These are phyloP conservation scores for Caenorhabditis imperialis DNA, from an alignment of 2,888 invertebrate species.

Conservation along the genomic window DNA sequence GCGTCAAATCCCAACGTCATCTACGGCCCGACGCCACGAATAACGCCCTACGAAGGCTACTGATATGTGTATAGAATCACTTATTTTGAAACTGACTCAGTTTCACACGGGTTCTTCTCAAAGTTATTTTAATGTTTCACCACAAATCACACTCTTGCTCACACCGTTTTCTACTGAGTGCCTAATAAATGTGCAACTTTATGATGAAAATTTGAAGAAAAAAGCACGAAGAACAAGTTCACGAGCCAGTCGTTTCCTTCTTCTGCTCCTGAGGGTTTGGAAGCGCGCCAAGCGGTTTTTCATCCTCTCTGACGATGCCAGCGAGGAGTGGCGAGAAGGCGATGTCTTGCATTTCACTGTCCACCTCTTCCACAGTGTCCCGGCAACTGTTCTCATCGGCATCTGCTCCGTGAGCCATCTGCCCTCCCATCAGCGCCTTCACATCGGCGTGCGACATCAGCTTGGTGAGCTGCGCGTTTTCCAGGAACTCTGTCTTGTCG, in stretches of 20 bases:
- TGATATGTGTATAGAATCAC: no score
- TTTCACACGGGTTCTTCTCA: no score
- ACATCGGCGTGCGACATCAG: slow-evolving; percentile 51
- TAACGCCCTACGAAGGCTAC: slow-evolving; percentile 53
- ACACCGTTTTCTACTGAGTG: no score
- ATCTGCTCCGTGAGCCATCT: slow-evolving; percentile 8
- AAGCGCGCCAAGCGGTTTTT: slow-evolving; percentile 4
- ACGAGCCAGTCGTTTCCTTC: neutral
- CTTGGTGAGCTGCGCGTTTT: slow-evolving; percentile 51
- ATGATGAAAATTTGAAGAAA: no score
- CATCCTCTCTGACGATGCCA: slow-evolving; percentile 14
- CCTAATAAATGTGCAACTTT: no score
- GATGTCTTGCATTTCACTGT: slow-evolving; percentile 35
- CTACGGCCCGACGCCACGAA: slow-evolving; percentile 49
- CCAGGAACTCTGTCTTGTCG: slow-evolving; percentile 43
- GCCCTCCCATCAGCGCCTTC: slow-evolving; percentile 29
- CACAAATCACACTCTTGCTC: no score
- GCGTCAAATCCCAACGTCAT: slow-evolving; percentile 51
- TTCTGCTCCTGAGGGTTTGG: neutral
- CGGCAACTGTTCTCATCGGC: slow-evolving; percentile 34
- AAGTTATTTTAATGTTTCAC: no score
- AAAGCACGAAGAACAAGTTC: no score
- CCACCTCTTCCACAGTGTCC: slow-evolving; percentile 43
- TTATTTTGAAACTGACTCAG: no score
- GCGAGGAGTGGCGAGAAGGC: slow-evolving; percentile 24